Evolutionary conservation across 2,888 invertebrate genomes (phyloP).

Genomic region (Eilema caniola): DNA sequence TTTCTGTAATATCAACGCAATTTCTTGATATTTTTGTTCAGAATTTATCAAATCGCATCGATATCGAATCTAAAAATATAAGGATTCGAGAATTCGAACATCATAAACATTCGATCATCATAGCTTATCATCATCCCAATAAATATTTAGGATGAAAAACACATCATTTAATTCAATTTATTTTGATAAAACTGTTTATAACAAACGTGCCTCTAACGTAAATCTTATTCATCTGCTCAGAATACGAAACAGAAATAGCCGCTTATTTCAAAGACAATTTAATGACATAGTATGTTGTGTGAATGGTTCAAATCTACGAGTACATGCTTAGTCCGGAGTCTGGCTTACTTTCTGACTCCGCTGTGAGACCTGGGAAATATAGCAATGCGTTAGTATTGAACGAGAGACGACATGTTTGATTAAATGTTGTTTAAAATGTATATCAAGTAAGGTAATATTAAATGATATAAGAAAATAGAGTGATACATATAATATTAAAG

Average conservation of each 20-base stretch:
- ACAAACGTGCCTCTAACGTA: background rate
- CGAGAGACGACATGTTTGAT: conserved; percentile 36
- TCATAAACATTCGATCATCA: too few relatives aligned
- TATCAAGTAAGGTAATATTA: background rate
- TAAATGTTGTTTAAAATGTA: conserved; percentile 6
- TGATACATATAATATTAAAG: background rate
- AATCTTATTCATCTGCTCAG: background rate
- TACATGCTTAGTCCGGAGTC: conserved; percentile 73
- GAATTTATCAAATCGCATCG: background rate
- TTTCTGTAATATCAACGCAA: background rate
- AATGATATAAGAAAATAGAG: background rate
- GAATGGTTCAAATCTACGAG: conserved; percentile 55
- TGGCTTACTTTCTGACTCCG: conserved; percentile 85
- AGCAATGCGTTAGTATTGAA: conserved; percentile 74
- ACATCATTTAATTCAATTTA: background rate
- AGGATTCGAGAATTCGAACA: too few relatives aligned
- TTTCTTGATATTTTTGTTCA: too few relatives aligned
- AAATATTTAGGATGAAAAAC: background rate
- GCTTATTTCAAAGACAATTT: conserved; percentile 1
- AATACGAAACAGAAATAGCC: conserved; percentile 6
- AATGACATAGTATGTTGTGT: conserved; percentile 29
- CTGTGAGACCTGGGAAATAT: conserved; percentile 85
- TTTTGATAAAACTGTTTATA: background rate
- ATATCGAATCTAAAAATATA: too few relatives aligned
- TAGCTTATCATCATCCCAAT: too few relatives aligned